Percentiles rank a stretch among this genome's conserved stretches.
Conservation (phyloP, 2,113 vertebrate species). For the Hypomesus transpacificus region DNA sequence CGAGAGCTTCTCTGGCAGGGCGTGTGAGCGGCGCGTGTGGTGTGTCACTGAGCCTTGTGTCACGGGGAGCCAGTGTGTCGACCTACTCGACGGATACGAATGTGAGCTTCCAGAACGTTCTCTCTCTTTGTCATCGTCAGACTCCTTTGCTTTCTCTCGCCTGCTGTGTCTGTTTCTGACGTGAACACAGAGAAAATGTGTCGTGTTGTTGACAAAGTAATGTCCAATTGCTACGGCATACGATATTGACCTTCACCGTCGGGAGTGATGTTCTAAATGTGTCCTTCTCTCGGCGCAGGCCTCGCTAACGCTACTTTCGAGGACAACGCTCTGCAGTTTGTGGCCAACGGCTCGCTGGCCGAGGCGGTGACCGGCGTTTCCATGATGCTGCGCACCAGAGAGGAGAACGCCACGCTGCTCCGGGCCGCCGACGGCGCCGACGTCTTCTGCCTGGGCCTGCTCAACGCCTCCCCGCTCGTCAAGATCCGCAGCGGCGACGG, state of each 20-base stretch:
- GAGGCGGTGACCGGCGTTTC: conserved; percentile 70
- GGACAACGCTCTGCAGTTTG: conserved; percentile 71
- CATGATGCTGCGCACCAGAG: conserved; percentile 81
- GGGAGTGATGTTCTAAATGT: background rate
- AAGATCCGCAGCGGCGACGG: conserved; percentile 72
- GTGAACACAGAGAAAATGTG: too few species aligned
- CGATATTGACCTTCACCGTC: too few species aligned
- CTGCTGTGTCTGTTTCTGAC: too few species aligned
- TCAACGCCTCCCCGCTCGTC: conserved; percentile 76
- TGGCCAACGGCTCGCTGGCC: conserved; percentile 66
- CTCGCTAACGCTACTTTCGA: conserved; percentile 81
- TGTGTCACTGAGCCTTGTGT: conserved; percentile 80
- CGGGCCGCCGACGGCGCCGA: conserved; percentile 59
- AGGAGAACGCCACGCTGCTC: conserved; percentile 76
- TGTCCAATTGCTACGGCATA: too few species aligned
- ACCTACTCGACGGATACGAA: conserved; percentile 85
- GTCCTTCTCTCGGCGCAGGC: conserved; percentile 67
- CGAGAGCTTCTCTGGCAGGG: conserved; percentile 79
- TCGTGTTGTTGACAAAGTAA: too few species aligned
- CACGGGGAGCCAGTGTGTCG: conserved; percentile 72
- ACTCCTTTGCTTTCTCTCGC: too few species aligned
- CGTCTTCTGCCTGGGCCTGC: conserved; percentile 77
- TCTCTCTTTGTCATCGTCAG: background rate
- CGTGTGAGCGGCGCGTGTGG: conserved; percentile 86
- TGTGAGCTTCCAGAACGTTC: conserved; percentile 77